Evolutionary conservation across 2,113 vertebrate species (phyloP), one percentile per base, ranked within the genome.

Genomic region (Clarias macrocephalus): DNA sequence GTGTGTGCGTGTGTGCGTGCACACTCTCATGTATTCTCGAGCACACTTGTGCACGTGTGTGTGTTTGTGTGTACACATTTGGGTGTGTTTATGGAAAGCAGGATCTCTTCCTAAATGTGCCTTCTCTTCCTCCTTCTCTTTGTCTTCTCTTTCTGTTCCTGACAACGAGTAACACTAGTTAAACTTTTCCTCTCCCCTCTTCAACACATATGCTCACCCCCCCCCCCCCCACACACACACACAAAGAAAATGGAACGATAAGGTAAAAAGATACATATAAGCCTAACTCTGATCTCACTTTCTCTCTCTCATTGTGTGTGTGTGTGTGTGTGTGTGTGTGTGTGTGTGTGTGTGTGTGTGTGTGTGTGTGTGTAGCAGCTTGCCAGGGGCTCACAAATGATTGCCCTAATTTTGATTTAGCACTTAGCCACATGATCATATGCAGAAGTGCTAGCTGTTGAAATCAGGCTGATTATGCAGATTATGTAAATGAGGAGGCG

Each of bases 321-420:
- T 72, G 68, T 72, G 28, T 70, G 68, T 72, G 30, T 72, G 70
- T 21, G 33, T 21, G 37, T 48, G 42, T 76, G 73, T 76, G 25
- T 56, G 68, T 72, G 30, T 72, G 70, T 21, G 33, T 21, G 37
- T 48, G 42, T 76, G 73, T 76, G 25, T 56, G 76, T 80, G 52
- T 59, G 15, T 57, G 52, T 54, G 75, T 56, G 48, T 56, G 75
- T 79, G 93, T 92, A 96, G 96, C 97, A 97, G 97, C 97, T 97
- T 97, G 97, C 96, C 94, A 94, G 96, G 96, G 96, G 97, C 96
- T 97, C 97, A 97, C 95, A 97, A 97, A 97, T 98, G 97, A 97
- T 97, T 99, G 97, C 97, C 96, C 96, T 98, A 97, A 99, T 98
- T 97, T 98, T 97, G 96, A 98, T 98, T 97, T 97, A 97, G 97